These are phyloP conservation scores for Drosophila barbarae DNA, from an alignment of 2,888 invertebrate species.

Conservation along the genomic window DNA sequence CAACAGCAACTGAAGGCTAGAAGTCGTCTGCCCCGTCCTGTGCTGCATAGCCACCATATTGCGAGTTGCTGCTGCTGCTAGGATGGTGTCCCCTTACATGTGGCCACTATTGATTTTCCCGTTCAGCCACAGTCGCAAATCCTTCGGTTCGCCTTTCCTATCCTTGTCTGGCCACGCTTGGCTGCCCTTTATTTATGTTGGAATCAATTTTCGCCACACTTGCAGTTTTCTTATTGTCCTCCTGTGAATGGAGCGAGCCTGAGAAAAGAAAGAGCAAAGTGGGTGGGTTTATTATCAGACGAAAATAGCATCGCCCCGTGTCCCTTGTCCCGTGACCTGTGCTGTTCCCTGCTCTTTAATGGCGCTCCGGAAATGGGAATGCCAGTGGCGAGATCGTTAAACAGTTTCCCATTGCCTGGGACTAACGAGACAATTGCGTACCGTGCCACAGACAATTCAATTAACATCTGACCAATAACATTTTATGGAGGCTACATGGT, in stretches of 20 bases:
- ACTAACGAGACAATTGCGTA: constrained; percentile 36
- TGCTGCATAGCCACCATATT: constrained; percentile 47
- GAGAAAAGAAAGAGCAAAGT: constrained; percentile 7
- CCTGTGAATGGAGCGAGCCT: constrained; percentile 13
- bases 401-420: constrained; percentile 20
- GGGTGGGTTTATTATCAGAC: constrained; percentile 37
- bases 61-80: constrained; percentile 49
- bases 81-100: constrained; percentile 64
- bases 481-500: constrained; percentile 39
- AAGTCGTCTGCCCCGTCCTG: constrained; percentile 53
- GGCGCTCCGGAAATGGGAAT: constrained; percentile 22
- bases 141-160: constrained; percentile 27
- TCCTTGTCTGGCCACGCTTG: constrained; percentile 45
- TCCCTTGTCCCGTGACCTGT: constrained; percentile 6
- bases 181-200: constrained; percentile 50
- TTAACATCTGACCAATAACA: constrained; percentile 51
- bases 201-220: constrained; percentile 50
- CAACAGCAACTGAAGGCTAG: constrained; percentile 41
- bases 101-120: constrained; percentile 63
- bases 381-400: constrained; percentile 28
- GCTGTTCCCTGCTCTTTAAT: constrained; percentile 42
- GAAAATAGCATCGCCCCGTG: constrained; percentile 4
- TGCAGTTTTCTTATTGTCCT: constrained; percentile 49
- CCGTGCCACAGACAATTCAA: constrained; percentile 46
- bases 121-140: constrained; percentile 40